phyloP scores from a whole-genome alignment of 2,797 vertebrate genomes.

The Periophthalmus magnuspinnatus region DNA sequence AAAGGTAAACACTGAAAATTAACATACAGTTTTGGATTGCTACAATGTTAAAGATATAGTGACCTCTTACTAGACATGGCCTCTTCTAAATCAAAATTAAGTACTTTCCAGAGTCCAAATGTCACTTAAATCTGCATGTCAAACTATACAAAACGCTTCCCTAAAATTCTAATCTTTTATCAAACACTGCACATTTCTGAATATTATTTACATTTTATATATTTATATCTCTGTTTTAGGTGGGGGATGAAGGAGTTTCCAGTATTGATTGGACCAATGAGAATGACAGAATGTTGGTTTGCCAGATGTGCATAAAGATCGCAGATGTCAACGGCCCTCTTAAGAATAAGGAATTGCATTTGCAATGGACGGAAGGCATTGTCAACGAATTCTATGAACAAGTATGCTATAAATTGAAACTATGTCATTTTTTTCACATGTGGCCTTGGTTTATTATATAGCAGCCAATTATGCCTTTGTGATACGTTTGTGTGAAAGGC shows the following conservation, averaged over 20 bases:
- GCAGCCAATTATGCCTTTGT: not conserved
- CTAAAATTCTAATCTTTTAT: too few species aligned
- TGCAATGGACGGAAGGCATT: conserved; percentile 97
- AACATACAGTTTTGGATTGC: not conserved
- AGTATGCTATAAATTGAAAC: conserved; percentile 30
- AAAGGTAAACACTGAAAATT: conserved; percentile 79
- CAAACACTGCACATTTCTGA: not conserved
- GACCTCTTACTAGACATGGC: not conserved
- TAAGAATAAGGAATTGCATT: conserved; percentile 92
- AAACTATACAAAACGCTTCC: not conserved
- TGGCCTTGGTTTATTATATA: not conserved
- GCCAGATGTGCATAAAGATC: conserved; percentile 98
- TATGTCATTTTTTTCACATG: not conserved
- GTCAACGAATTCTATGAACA: conserved; percentile 95
- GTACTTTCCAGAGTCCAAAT: too few species aligned
- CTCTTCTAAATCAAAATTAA: not conserved
- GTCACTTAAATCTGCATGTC: not conserved
- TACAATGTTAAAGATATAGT: not conserved
- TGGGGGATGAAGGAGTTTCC: conserved; percentile 87
- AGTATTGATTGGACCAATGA: conserved; percentile 97
- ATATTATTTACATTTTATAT: too few species aligned
- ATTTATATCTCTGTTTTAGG: conserved; percentile 68
- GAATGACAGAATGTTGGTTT: conserved; percentile 93
- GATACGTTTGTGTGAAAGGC: conserved; percentile 3
- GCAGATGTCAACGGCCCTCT: conserved; percentile 96